Conservation (phyloP, 2,888 invertebrate genomes). For the Drosophila neutralis region DNA sequence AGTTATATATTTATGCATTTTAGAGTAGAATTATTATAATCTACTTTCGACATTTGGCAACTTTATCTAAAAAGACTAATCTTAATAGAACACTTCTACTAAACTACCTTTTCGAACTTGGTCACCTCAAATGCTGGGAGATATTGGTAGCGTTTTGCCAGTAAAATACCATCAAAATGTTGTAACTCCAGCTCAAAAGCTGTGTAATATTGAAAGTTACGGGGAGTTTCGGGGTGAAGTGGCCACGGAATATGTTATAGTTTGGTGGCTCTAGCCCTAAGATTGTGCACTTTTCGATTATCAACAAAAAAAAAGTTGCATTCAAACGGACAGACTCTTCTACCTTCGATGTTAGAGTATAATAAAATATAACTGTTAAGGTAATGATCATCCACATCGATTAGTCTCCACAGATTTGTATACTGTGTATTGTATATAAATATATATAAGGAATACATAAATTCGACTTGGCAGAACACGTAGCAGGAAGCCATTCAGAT, state of each 20-base stretch:
- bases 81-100: background rate
- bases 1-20: background rate
- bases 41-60: background rate
- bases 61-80: background rate
- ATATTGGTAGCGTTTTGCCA: background rate
- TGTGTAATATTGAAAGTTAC: background rate
- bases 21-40: background rate
- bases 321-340: background rate
- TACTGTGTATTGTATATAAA: background rate
- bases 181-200: background rate
- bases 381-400: background rate
- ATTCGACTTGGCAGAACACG: background rate
- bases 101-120: background rate
- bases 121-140: background rate
- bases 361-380: background rate
- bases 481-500: background rate
- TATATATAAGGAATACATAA: background rate
- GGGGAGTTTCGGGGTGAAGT: background rate
- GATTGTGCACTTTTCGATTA: background rate
- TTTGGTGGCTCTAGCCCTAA: background rate
- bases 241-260: background rate
- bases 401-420: background rate
- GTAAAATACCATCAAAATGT: background rate
- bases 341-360: background rate
- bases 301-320: too few species aligned